phyloP scores from a whole-genome alignment of 30 jellyfish, hydroid and myxozoan genomes.

The Turritopsis dohrnii region DNA sequence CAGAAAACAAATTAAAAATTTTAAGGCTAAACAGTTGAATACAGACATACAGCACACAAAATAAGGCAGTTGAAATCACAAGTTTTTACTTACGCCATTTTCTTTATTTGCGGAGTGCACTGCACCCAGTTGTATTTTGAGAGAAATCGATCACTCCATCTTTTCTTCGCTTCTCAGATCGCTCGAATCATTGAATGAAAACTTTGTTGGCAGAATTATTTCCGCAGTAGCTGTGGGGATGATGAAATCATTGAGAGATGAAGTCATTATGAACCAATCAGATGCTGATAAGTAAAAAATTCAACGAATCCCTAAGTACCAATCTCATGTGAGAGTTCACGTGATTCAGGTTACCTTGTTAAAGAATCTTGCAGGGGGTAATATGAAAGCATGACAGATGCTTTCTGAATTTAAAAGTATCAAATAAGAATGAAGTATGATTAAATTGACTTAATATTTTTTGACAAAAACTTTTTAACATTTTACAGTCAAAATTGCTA shows the following conservation, averaged over 20 bases:
- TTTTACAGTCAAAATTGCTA: no score
- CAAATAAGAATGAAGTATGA: no score
- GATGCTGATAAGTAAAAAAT: background rate
- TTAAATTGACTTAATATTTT: no score
- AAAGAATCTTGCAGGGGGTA: background rate
- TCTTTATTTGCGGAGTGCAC: constrained; percentile 13
- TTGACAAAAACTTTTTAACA: no score
- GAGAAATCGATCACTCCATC: background rate
- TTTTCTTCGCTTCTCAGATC: background rate
- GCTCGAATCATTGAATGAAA: background rate
- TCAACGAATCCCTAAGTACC: background rate
- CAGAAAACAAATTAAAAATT: background rate
- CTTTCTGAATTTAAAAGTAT: no score
- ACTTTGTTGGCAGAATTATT: background rate
- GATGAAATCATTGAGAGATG: constrained; percentile 1
- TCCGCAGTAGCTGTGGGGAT: constrained; percentile 6
- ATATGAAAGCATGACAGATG: background rate
- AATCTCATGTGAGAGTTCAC: background rate
- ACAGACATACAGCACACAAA: background rate
- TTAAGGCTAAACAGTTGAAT: background rate
- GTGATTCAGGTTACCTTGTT: background rate
- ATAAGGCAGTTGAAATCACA: background rate
- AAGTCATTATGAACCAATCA: constrained; percentile 15
- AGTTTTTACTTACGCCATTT: constrained; percentile 53
- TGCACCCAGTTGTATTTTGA: background rate